phyloP scores from a whole-genome alignment of 2,888 invertebrate genomes.

The Eupeodes latifasciatus region DNA sequence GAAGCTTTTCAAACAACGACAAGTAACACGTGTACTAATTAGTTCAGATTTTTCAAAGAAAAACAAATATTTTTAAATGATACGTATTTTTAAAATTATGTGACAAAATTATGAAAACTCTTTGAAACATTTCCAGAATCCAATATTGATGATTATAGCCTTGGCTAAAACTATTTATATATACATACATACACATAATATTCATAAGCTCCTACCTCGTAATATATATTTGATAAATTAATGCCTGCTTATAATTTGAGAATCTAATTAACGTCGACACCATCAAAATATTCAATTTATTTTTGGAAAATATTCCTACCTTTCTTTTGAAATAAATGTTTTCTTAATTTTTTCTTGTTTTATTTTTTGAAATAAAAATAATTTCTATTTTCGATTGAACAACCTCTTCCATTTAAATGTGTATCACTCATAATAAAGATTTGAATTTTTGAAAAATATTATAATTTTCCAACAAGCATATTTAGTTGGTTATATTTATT shows the following conservation, averaged over 20 bases:
- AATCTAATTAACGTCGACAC: constrained; percentile 62
- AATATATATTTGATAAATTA: not conserved
- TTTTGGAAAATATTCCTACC: constrained; percentile 34
- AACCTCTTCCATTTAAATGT: constrained; percentile 36
- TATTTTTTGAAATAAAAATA: constrained; percentile 48
- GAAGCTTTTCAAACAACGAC: constrained; percentile 46
- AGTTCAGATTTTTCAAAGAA: constrained; percentile 39
- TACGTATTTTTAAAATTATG: constrained; percentile 7
- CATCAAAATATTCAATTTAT: constrained; percentile 41
- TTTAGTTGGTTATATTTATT: not conserved
- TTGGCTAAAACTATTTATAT: not conserved
- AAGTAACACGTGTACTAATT: constrained; percentile 62
- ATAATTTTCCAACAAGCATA: not conserved
- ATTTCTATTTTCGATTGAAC: constrained; percentile 53
- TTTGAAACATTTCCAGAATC: constrained; percentile 4
- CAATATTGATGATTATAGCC: not conserved
- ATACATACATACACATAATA: too few species aligned
- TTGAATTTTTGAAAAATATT: not conserved
- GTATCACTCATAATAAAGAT: constrained; percentile 21
- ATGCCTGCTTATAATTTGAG: constrained; percentile 47
- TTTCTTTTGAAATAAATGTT: not conserved
- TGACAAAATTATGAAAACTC: not conserved
- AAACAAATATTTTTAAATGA: not conserved
- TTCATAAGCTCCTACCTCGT: not conserved
- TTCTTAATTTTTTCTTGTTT: not conserved